Evolutionary conservation across 2,113 vertebrate species (phyloP).

Genomic region (Gila orcuttii): DNA sequence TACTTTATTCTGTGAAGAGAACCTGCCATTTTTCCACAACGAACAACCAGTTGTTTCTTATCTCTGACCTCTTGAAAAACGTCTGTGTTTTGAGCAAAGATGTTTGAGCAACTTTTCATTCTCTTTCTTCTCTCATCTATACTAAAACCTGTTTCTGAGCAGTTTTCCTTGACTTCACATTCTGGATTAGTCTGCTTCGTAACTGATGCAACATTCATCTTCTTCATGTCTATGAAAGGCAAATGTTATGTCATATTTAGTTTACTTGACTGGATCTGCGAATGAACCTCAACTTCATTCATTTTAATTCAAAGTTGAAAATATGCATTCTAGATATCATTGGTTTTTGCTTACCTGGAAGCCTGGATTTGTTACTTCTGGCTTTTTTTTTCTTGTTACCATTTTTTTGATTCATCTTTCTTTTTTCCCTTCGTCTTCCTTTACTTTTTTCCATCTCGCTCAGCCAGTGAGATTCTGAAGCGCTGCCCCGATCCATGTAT

Average conservation of each 20-base stretch:
- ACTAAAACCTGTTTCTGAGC: neutral
- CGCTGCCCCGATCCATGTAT: neutral
- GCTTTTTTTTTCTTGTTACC: neutral
- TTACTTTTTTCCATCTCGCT: neutral
- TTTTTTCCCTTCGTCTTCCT: neutral
- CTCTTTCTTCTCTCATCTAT: neutral
- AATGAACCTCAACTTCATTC: neutral
- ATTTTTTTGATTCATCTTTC: constrained; percentile 16
- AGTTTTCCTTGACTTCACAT: neutral
- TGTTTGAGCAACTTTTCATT: neutral
- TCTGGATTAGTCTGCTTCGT: neutral
- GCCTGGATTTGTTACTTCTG: neutral
- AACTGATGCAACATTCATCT: neutral
- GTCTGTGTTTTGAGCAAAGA: neutral
- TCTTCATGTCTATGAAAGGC: neutral
- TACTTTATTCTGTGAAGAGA: constrained; percentile 4
- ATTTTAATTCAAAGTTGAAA: neutral
- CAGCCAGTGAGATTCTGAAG: neutral
- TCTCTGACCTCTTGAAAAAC: neutral
- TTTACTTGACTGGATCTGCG: neutral
- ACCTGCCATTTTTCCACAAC: neutral
- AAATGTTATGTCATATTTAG: neutral
- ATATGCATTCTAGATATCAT: neutral
- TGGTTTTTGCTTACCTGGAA: neutral
- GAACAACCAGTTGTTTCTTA: neutral